Evolutionary conservation across 2,888 invertebrate genomes (phyloP).

Genomic region (Acanthopleura granulata): DNA sequence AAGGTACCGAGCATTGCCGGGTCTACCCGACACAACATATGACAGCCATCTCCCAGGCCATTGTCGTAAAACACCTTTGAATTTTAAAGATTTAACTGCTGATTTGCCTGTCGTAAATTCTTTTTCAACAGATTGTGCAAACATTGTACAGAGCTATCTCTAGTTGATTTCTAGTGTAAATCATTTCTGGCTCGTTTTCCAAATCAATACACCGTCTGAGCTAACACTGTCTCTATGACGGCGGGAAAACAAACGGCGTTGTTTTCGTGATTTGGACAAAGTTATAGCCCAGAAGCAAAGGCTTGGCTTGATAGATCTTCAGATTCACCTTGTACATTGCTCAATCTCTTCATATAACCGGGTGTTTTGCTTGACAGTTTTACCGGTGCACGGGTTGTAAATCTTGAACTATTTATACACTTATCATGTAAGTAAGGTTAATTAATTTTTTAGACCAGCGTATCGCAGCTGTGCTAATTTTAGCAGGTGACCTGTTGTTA

Average conservation of each 20-base stretch:
- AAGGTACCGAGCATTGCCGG: not conserved
- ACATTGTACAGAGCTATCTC: not conserved
- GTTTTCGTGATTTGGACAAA: not conserved
- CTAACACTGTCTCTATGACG: not conserved
- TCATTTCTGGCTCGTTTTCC: not conserved
- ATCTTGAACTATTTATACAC: no score
- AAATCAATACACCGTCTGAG: not conserved
- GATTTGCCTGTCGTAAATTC: not conserved
- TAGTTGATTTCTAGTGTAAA: not conserved
- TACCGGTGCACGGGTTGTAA: no score
- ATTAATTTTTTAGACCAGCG: no score
- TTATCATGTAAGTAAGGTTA: no score
- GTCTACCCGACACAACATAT: no score
- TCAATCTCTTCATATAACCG: no score
- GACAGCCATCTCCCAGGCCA: not conserved
- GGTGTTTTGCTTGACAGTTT: no score
- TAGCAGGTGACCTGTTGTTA: no score
- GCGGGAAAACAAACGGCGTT: not conserved
- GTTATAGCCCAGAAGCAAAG: no score
- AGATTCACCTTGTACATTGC: no score
- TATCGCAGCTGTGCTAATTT: no score
- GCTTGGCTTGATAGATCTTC: no score
- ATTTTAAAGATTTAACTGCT: not conserved
- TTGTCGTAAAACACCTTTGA: not conserved
- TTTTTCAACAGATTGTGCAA: not conserved